Conservation (phyloP, 35 echinoderm and acorn worm genomes). For the Holothuria glaberrima region DNA sequence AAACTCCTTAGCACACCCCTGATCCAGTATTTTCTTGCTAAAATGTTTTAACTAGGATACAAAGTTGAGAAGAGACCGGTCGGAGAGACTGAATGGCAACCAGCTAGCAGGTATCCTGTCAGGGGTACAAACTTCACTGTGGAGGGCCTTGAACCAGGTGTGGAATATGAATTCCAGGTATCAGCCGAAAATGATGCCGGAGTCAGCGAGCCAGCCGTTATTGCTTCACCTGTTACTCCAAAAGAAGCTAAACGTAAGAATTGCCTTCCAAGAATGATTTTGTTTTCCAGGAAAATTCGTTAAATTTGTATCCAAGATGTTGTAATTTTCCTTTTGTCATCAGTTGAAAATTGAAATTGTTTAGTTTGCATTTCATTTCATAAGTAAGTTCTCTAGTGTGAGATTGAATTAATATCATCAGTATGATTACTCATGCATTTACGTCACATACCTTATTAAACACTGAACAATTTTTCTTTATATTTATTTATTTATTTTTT, state of each 20-base stretch:
- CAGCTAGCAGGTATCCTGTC: constrained; percentile 81
- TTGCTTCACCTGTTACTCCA: constrained; percentile 60
- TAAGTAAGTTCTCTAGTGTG: no score
- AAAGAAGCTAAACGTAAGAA: constrained; percentile 72
- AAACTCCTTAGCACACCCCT: no score
- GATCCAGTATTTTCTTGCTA: no score
- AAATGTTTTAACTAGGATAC: constrained; percentile 68
- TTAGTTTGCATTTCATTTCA: no score
- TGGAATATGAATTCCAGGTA: constrained; percentile 87
- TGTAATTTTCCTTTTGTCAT: no score
- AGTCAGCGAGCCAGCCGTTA: constrained; percentile 70
- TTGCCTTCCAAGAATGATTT: no score
- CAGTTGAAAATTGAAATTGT: no score
- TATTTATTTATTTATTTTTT: no score
- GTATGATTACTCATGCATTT: no score
- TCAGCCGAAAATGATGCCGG: constrained; percentile 86
- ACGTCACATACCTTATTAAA: no score
- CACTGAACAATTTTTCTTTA: no score
- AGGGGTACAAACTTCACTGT: constrained; percentile 72
- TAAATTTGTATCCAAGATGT: background rate
- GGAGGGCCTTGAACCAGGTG: constrained; percentile 72
- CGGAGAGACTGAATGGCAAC: constrained; percentile 72
- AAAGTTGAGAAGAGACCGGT: constrained; percentile 75
- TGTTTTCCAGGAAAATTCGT: background rate
- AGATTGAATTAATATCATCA: no score